Evolutionary conservation across 2,797 vertebrate species (phyloP), one percentile per base, ranked within the genome.

Genomic region (Lycodopsis pacificus): DNA sequence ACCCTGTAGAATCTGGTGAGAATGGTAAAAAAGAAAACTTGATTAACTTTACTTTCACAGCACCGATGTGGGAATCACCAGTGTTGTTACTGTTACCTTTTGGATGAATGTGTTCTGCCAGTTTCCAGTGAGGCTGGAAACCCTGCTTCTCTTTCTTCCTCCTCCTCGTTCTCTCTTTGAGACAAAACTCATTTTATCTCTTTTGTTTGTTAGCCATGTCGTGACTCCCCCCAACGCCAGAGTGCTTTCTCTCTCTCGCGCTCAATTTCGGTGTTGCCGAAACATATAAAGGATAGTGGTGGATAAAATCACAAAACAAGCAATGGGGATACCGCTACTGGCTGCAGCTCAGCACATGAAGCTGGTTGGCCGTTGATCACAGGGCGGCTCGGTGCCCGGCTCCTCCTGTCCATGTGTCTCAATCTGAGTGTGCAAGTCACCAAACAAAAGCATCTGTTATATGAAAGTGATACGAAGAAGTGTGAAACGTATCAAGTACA

Each of bases 141-240:
- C 22, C 7, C 15, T 51, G 65, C 65, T n/a, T 72, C 42, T 71
- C 70, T 81, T 58, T 83, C 58, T 66, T 69, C 75, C 69, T 70
- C 76, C 70, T 15, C 48, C 68, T 75, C 42, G 0, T 70, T 74
- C 40, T 74, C 22, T 59, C n/a, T 65, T 19, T 68, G n/a, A 65
- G 56, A 84, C 54, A 62, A 64, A 76, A 56, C 53, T 40, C 19
- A 53, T 76, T 78, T 69, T n/a, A 73, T 70, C 70, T 73, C 48
- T n/a, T 78, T 72, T 17, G 65, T 79, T 72, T 79, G 17, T 85
- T 40, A 64, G 78, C 73, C 77, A 48, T 70, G 84, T 89, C 70
- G 71, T 85, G 87, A 87, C 84, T 86, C 71, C 36, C 57, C 36
- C 38, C 46, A 17, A 17, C 46, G 30, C 67, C 82, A 78, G 76